These are phyloP conservation scores for Lipophrys pholis DNA, from an alignment of 2,113 vertebrate genomes.

Conservation along the genomic window DNA sequence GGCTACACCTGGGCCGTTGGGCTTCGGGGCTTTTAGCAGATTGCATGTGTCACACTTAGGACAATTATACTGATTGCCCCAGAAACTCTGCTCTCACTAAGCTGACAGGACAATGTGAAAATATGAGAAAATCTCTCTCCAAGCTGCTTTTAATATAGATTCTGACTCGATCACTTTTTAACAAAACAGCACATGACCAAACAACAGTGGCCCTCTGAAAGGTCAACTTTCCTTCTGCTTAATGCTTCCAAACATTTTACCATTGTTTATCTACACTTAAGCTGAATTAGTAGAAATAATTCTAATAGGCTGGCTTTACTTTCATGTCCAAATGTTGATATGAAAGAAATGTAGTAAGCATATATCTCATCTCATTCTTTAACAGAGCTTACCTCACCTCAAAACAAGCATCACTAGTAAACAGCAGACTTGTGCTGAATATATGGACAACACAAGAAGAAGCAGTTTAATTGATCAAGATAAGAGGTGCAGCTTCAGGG, in stretches of 20 bases:
- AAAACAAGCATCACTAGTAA: conserved; percentile 41
- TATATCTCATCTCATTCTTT: conserved; percentile 47
- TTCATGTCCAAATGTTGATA: conserved; percentile 47
- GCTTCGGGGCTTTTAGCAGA: conserved; percentile 83
- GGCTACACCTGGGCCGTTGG: conserved; percentile 76
- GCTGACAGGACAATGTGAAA: conserved; percentile 63
- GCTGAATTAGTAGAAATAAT: neutral
- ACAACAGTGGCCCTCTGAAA: conserved; percentile 35
- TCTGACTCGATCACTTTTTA: conserved; percentile 39
- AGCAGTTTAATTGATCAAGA: too few relatives aligned
- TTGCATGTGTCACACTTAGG: conserved; percentile 82
- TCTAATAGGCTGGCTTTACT: conserved; percentile 2
- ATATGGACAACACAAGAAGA: neutral
- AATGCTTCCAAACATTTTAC: conserved; percentile 3
- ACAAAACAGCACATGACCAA: conserved; percentile 26
- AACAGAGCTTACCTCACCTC: conserved; percentile 46
- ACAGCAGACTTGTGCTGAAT: conserved; percentile 43
- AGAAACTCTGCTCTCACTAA: conserved; percentile 76
- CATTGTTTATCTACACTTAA: conserved; percentile 15
- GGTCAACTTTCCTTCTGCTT: conserved; percentile 15
- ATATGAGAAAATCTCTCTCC: conserved; percentile 51
- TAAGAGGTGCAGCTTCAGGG: neutral
- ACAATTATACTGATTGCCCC: conserved; percentile 83
- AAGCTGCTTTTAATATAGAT: conserved; percentile 64
- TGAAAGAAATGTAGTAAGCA: conserved; percentile 29